A percentile compares a stretch with the other conserved stretches of the same genome.
phyloP scores from a whole-genome alignment of 2,888 invertebrate genomes.

The Acleris cristana region DNA sequence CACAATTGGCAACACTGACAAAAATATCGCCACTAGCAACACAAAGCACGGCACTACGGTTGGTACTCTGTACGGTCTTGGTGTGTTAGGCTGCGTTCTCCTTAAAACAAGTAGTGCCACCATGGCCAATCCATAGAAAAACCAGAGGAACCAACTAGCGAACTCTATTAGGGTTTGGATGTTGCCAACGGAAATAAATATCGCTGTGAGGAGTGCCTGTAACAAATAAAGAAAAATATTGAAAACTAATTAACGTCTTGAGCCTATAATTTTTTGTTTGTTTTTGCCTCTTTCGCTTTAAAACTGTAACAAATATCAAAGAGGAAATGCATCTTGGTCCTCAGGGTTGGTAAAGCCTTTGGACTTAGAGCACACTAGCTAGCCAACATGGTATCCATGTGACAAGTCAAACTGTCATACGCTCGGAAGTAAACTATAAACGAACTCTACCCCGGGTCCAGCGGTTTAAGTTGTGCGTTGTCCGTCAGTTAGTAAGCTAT shows the following conservation, averaged over 20 bases:
- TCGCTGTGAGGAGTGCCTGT: slow-evolving; percentile 87
- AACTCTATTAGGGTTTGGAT: slow-evolving; percentile 91
- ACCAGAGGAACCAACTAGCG: slow-evolving; percentile 94
- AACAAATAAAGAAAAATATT: slow-evolving; percentile 49
- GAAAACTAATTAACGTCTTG: background rate
- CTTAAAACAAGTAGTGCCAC: slow-evolving; percentile 89
- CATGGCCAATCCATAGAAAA: slow-evolving; percentile 93
- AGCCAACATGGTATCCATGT: too few species aligned
- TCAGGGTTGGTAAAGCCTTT: too few species aligned
- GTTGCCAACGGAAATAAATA: slow-evolving; percentile 89
- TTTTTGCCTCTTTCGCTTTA: too few species aligned
- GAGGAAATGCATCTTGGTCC: too few species aligned
- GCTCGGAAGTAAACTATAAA: too few species aligned
- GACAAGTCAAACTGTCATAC: too few species aligned
- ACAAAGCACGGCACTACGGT: slow-evolving; percentile 89
- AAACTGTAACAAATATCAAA: too few species aligned
- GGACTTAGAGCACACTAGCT: too few species aligned
- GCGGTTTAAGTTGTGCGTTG: too few species aligned
- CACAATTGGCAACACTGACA: slow-evolving; percentile 89
- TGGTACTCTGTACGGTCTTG: slow-evolving; percentile 90
- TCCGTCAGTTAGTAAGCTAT: too few species aligned
- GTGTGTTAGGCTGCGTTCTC: slow-evolving; percentile 86
- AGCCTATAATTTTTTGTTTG: too few species aligned
- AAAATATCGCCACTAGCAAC: slow-evolving; percentile 87
- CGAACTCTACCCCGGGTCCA: too few species aligned